Conservation (phyloP, 2,888 invertebrate species). For the Schizaphis graminum region DNA sequence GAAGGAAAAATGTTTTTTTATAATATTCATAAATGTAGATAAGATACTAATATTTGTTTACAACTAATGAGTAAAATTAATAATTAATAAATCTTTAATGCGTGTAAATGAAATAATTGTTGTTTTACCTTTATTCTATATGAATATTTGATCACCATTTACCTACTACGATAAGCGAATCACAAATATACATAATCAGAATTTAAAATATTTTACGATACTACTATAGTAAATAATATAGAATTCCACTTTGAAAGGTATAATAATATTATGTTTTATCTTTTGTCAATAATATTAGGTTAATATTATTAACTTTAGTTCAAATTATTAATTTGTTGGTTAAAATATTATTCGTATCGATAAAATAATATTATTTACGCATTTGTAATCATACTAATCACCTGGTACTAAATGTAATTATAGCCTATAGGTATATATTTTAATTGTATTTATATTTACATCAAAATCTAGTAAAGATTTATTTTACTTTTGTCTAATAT, state of each 20-base stretch:
- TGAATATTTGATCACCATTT: not conserved
- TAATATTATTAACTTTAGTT: not conserved
- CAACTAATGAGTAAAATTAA: conserved; percentile 35
- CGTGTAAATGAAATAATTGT: conserved; percentile 21
- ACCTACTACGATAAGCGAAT: not conserved
- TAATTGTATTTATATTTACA: not conserved
- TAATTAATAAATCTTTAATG: conserved; percentile 36
- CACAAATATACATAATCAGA: not conserved
- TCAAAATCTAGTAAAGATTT: not conserved
- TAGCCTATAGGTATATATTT: not conserved
- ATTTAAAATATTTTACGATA: not conserved
- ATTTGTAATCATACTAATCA: not conserved
- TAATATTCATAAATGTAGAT: conserved; percentile 14
- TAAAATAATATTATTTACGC: not conserved
- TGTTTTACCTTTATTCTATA: not conserved
- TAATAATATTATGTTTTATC: not conserved
- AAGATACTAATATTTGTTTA: not conserved
- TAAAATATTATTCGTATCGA: not conserved
- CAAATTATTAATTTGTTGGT: not conserved
- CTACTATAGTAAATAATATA: not conserved
- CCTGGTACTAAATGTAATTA: not conserved
- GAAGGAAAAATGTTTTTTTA: conserved; percentile 14
- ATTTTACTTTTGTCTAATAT: not conserved
- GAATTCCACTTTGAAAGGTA: not conserved
- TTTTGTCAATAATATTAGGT: not conserved